phyloP scores from a whole-genome alignment of 2,888 invertebrate genomes.

The Ceraclea dissimilis region DNA sequence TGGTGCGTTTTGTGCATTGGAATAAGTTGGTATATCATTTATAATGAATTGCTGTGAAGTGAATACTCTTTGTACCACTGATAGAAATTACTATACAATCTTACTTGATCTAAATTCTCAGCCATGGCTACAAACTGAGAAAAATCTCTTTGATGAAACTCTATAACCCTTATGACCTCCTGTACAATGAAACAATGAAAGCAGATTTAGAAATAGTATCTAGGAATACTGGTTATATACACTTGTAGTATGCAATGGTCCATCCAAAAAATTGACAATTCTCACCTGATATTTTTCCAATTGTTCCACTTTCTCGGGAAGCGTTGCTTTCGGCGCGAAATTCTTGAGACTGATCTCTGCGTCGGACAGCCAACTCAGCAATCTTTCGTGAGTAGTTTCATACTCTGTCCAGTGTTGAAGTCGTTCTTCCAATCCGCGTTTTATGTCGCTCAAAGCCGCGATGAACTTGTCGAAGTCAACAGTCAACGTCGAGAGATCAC shows the following conservation, averaged over 20 bases:
- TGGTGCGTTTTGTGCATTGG: no score
- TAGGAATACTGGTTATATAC: no score
- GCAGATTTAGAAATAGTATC: background rate
- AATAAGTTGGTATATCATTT: no score
- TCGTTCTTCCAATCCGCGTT: constrained; percentile 72
- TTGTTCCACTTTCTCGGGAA: constrained; percentile 87
- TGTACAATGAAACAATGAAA: constrained; percentile 43
- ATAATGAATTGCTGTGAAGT: no score
- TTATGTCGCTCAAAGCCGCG: constrained; percentile 67
- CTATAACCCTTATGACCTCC: constrained; percentile 69
- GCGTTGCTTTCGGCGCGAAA: constrained; percentile 71
- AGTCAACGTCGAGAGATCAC: constrained; percentile 70
- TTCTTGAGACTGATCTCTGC: constrained; percentile 82
- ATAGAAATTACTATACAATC: no score
- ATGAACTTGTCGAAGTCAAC: constrained; percentile 80
- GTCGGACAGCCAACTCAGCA: constrained; percentile 78
- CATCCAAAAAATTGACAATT: background rate
- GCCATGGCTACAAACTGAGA: constrained; percentile 66
- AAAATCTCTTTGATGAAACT: constrained; percentile 63
- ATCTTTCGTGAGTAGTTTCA: constrained; percentile 73
- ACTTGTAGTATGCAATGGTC: no score
- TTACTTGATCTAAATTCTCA: constrained; percentile 81
- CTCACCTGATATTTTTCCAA: constrained; percentile 81
- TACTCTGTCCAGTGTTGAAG: constrained; percentile 89
- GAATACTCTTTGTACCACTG: no score